phyloP scores from a whole-genome alignment of 2,797 vertebrate species.

The Etheostoma perlongum region DNA sequence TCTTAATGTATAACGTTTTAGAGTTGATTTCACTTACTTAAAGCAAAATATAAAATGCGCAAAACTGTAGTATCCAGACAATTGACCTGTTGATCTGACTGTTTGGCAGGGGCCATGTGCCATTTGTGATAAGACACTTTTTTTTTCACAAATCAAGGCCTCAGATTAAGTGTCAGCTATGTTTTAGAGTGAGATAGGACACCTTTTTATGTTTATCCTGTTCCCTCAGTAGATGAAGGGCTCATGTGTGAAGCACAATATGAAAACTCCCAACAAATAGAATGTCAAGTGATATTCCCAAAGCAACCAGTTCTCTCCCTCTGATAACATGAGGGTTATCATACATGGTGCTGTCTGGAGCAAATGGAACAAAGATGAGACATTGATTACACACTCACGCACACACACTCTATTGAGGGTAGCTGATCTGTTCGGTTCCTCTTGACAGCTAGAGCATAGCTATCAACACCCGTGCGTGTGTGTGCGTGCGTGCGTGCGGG shows the following conservation, averaged over 20 bases:
- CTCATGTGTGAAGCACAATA: conserved; percentile 30
- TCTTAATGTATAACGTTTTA: not conserved
- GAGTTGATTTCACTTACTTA: not conserved
- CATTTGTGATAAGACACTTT: conserved; percentile 32
- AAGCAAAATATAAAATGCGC: not conserved
- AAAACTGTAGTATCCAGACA: not conserved
- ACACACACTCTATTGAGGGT: conserved; percentile 54
- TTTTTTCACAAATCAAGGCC: conserved; percentile 58
- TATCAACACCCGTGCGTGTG: conserved; percentile 52
- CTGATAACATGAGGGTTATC: conserved; percentile 77
- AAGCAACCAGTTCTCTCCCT: conserved; percentile 49
- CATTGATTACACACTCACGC: conserved; percentile 66
- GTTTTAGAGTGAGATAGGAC: conserved; percentile 27
- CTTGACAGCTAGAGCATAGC: conserved; percentile 73
- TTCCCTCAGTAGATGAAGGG: conserved; percentile 31
- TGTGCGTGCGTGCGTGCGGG: conserved; percentile 30
- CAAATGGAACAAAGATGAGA: conserved; percentile 80
- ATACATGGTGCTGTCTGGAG: conserved; percentile 71
- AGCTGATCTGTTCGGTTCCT: conserved; percentile 72
- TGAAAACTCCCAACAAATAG: conserved; percentile 60
- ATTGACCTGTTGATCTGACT: conserved; percentile 45
- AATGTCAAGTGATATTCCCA: conserved; percentile 68
- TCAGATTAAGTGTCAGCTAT: conserved; percentile 39
- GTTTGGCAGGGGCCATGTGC: conserved; percentile 34
- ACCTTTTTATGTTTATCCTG: conserved; percentile 5